A percentile compares a stretch with the other conserved stretches of the same genome.
Evolutionary conservation across 2,797 vertebrate species (phyloP).

Genomic region (Acanthis flammea): DNA sequence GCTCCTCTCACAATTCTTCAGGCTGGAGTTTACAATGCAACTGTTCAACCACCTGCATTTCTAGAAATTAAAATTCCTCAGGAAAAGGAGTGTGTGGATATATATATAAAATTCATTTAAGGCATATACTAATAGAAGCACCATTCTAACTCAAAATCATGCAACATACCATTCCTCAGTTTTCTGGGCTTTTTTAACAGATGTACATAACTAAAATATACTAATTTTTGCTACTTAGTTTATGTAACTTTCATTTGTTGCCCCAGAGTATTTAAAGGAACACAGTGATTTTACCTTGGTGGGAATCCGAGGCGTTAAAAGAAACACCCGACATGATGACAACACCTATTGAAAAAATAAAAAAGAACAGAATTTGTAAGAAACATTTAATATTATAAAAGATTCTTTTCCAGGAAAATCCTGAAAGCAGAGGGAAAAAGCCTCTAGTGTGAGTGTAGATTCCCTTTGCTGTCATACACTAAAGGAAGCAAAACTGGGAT

Average conservation of each 20-base stretch:
- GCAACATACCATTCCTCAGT: not conserved
- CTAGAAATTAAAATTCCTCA: not conserved
- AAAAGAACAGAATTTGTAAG: not conserved
- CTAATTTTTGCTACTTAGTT: not conserved
- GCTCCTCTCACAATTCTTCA: not conserved
- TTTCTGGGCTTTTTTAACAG: not conserved
- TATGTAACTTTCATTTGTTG: not conserved
- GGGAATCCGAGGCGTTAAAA: slow-evolving; percentile 88
- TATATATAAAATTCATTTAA: not conserved
- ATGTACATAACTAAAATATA: not conserved
- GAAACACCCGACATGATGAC: slow-evolving; percentile 88
- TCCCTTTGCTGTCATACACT: not conserved
- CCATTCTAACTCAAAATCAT: not conserved
- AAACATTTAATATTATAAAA: not conserved
- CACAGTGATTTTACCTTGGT: slow-evolving; percentile 83
- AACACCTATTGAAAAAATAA: slow-evolving; percentile 79
- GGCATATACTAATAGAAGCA: not conserved
- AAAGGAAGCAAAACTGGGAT: not conserved
- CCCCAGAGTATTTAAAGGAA: not conserved
- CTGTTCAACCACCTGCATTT: not conserved
- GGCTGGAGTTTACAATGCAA: not conserved
- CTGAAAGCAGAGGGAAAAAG: not conserved
- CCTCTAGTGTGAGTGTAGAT: not conserved
- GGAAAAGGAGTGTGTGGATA: not conserved
- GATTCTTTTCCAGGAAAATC: not conserved